Percentiles rank a stretch among this genome's conserved stretches.
These are phyloP conservation scores for Gavialis gangeticus DNA, from an alignment of 2,113 vertebrate species.

Conservation along the genomic window DNA sequence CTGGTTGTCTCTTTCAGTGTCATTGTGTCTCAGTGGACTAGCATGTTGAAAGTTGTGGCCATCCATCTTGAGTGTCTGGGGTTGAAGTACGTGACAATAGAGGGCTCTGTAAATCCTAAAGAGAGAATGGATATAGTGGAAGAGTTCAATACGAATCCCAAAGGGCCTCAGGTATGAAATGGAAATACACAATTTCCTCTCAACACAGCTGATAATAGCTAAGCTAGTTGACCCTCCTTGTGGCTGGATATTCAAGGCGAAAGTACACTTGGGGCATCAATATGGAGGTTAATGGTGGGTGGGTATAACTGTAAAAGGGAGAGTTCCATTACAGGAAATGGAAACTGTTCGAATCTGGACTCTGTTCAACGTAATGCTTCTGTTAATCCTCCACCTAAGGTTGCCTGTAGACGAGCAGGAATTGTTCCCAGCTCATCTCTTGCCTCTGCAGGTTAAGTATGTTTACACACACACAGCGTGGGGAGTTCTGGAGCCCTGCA, in stretches of 20 bases:
- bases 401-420: neutral
- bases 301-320: neutral
- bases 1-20: conserved; percentile 80
- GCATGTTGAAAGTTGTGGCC: conserved; percentile 91
- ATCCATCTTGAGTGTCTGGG: conserved; percentile 82
- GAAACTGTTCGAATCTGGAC: neutral
- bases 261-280: neutral
- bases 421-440: neutral
- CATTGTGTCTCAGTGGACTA: conserved; percentile 97
- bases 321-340: neutral
- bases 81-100: conserved; percentile 83
- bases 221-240: neutral
- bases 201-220: neutral
- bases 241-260: neutral
- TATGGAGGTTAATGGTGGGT: neutral
- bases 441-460: neutral
- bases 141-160: conserved; percentile 90
- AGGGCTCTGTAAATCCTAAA: conserved; percentile 91
- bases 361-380: neutral
- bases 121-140: conserved; percentile 94
- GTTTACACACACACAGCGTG: no score
- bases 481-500: neutral
- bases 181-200: neutral
- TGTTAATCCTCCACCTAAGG: neutral
- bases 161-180: conserved; percentile 85